Percentiles rank a stretch among this genome's conserved stretches.
Evolutionary conservation across 1,140 invertebrate species (phyloP).

Genomic region (Hylaeus volcanicus): DNA sequence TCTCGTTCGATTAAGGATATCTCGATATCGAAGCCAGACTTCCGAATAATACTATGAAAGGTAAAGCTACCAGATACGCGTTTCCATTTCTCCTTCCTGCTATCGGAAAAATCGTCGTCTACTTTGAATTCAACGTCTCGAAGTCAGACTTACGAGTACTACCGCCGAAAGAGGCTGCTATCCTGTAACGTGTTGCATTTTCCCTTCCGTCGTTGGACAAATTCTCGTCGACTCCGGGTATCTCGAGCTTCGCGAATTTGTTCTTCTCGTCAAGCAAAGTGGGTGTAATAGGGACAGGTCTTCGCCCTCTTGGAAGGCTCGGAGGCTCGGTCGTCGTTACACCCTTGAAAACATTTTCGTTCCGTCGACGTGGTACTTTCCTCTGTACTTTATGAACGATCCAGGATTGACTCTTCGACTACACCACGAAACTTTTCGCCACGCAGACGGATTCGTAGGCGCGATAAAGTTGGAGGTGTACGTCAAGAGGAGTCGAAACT

Average conservation of each 20-base stretch:
- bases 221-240: not conserved
- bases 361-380: not conserved
- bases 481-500: not conserved
- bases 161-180: too few relatives aligned
- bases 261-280: too few relatives aligned
- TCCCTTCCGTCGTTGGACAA: too few relatives aligned
- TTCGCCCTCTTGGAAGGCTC: not conserved
- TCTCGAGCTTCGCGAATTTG: too few relatives aligned
- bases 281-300: not conserved
- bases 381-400: not conserved
- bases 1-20: not conserved
- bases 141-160: not conserved
- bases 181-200: too few relatives aligned
- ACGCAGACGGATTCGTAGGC: too few relatives aligned
- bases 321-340: not conserved
- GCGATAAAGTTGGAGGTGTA: too few relatives aligned
- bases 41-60: too few relatives aligned
- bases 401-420: not conserved
- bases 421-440: too few relatives aligned
- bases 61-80: too few relatives aligned
- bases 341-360: constrained; percentile 15
- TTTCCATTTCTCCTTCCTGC: too few relatives aligned
- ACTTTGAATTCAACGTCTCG: not conserved
- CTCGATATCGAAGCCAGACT: not conserved
- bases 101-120: too few relatives aligned